Evolutionary conservation across 2,888 invertebrate genomes (phyloP), one percentile per base, ranked within the genome.

Genomic region (Cryptus viduatorius): DNA sequence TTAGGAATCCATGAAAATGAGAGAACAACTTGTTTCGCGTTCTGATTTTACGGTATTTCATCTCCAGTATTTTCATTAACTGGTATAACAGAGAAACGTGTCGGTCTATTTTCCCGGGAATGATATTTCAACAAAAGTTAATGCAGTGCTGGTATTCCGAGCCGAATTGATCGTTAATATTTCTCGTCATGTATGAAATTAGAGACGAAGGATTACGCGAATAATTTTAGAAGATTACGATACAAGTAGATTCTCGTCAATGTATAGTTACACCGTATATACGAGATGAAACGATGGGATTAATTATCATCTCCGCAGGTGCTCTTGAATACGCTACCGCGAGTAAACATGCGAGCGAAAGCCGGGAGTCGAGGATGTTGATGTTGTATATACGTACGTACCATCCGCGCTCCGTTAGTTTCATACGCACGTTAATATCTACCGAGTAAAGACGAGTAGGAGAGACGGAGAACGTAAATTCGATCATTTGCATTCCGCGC

Each of bases 401-500:
- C 3, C 56, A 24, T 12, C 19, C 24, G 10, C 24, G 56, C 24
- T 24, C 24, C 10, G 24, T 24, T 56, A 19, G 10, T 19, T 24
- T 10, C 56, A 24, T 24, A 10, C 12, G 24, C 19, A 19, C 56
- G 24, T 19, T 72, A 59, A 72, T 59, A 72, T 3, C 44, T 31
- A 50, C 56, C 19, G 56, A 56, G 19, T 37, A 37, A 7, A 42
- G 53, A 73, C 24, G 12, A 24, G 24, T 31, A 24, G 24, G 56
- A 59, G 48, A 64, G 16, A 37, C 71, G 42, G 42, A 29, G 44
- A 71, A 69, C 48, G 83, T 79, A 79, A 79, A 76, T 79, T 83
- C 56, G 65, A 61, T 76, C 56, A 59, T 83, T 76, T 79, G 65
- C 69, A 83, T 79, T 83, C 75, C 79, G 37, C 5, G 24, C 50